A percentile compares a stretch with the other conserved stretches of the same genome.
These are phyloP conservation scores for Notothenia rossii DNA, from an alignment of 2,113 vertebrate species.

Conservation along the genomic window DNA sequence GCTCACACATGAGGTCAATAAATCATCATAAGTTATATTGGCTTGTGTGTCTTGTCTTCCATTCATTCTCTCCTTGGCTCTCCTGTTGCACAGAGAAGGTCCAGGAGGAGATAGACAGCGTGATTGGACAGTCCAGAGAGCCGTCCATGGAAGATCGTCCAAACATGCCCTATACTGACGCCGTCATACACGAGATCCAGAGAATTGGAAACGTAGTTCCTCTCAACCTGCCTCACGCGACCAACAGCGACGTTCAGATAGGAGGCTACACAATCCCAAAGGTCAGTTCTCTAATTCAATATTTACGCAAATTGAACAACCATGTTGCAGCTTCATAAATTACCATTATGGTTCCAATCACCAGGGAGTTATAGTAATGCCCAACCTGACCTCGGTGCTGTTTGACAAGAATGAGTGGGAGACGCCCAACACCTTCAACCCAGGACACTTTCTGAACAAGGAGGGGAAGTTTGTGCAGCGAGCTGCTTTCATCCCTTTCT, in stretches of 20 bases:
- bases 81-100: constrained; percentile 57
- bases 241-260: constrained; percentile 65
- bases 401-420: constrained; percentile 75
- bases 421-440: constrained; percentile 80
- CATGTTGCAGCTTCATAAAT: not conserved
- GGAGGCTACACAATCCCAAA: constrained; percentile 54
- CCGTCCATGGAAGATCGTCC: constrained; percentile 77
- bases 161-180: constrained; percentile 85
- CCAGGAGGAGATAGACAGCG: constrained; percentile 78
- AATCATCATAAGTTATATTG: no score
- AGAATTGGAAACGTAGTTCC: constrained; percentile 83
- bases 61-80: not conserved
- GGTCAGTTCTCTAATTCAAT: not conserved
- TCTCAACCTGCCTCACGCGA: constrained; percentile 71
- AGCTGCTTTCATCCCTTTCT: constrained; percentile 87
- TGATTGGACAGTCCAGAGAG: constrained; percentile 70
- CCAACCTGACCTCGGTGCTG: constrained; percentile 79
- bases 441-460: constrained; percentile 85
- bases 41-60: no score
- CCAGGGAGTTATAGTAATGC: constrained; percentile 74
- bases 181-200: constrained; percentile 87
- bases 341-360: constrained; percentile 42
- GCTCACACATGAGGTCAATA: not conserved
- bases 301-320: not conserved
- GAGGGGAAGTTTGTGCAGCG: constrained; percentile 84